Base-by-base conservation (phyloP, 2,888 invertebrate species). In the Periphyllus acericola region DNA sequence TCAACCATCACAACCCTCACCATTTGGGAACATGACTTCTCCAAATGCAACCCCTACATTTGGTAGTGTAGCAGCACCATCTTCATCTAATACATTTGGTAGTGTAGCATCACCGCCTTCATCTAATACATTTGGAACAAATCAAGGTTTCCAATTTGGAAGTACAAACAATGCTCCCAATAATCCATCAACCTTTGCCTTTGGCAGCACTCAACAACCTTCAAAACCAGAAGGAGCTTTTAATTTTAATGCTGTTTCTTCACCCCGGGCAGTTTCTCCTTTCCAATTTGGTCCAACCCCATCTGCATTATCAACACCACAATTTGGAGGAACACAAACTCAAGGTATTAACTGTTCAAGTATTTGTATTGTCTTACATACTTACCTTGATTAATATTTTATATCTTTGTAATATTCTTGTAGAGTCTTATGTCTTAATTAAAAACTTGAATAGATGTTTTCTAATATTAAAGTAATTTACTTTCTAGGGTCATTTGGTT, bases 401-500 rank as follows among this genome's bases (percentile, higher is more conserved):
- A 40, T n/a, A 60, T 60, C 60, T 25, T 0, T 14, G 21, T 60
- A 21, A 60, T 19, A 55, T 55, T 11, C 46, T 46, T 11, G 46
- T 46, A 11, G 5, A 46, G 46, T 46, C 46, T 8, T 46, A 8
- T 46, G 11, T 8, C 46, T 5, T n/a, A 46, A 11, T 5, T 11
- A 46, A 46, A 46, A 11, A 46, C 46, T 8, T 46, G 11, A 46
- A 14, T 36, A 3, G 36, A 29, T 81, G n/a, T n/a, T n/a, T n/a
- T 36, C 36, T 36, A 36, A 36, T 36, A 36, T 36, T 36, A 36
- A 36, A 36, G 6, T 36, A 5, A 36, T 71, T 86, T 79, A 52
- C 52, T 34, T 71, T 85, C 21, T 86, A 86, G 85, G 85, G 1
- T 25, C 85, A 55, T 79, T 86, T 86, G 21, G 34, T 79, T 86